Evolutionary conservation across 2,797 vertebrate genomes (phyloP).

Genomic region (Chiroxiphia lanceolata): DNA sequence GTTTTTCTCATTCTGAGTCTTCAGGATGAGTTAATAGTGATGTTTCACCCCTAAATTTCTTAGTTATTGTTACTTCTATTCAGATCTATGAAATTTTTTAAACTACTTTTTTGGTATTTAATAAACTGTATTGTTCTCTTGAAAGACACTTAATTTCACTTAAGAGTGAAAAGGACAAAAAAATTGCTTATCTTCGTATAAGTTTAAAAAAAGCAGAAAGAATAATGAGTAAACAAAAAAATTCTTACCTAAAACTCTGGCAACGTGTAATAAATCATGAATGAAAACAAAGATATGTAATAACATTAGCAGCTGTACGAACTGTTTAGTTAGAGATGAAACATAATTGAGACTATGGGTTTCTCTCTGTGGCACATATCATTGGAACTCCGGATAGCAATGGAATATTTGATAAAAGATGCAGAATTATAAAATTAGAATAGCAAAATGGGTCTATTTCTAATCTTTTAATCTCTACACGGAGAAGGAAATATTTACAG

Average conservation of each 20-base stretch:
- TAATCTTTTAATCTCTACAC: neutral
- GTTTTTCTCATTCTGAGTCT: neutral
- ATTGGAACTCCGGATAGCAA: neutral
- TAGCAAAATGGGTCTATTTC: neutral
- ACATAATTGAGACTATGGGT: neutral
- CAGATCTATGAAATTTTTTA: neutral
- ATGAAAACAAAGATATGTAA: neutral
- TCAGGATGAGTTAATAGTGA: neutral
- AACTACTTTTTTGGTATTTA: neutral
- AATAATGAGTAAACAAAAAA: neutral
- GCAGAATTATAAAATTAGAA: neutral
- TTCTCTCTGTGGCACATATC: neutral
- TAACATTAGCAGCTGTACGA: neutral
- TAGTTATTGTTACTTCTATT: neutral
- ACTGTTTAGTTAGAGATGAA: neutral
- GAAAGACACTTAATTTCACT: neutral
- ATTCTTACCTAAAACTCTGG: accelerated
- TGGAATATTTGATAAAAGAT: neutral
- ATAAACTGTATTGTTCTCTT: neutral
- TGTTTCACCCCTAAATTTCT: neutral
- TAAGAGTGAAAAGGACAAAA: neutral
- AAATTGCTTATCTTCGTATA: neutral
- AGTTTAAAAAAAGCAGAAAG: neutral
- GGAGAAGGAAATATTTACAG: neutral
- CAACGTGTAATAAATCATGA: neutral